phyloP scores from a whole-genome alignment of 2,888 invertebrate genomes.

The Dasysyrphus albostriatus region DNA sequence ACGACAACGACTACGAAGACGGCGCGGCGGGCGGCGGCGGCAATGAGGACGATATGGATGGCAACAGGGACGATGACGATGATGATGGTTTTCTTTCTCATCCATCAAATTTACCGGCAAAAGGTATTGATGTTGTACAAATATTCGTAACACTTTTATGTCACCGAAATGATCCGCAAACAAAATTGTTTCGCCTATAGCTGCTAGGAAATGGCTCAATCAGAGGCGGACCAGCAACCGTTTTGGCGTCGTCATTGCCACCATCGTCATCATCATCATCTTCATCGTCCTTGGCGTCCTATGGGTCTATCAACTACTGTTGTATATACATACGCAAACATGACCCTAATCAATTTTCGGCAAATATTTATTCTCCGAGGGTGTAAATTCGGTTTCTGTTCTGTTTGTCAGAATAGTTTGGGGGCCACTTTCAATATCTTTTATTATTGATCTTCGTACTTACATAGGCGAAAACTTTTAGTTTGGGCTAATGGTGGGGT shows the following conservation, averaged over 20 bases:
- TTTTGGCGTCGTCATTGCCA: slow-evolving; percentile 2
- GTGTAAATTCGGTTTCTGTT: slow-evolving; percentile 63
- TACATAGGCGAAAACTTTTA: slow-evolving; percentile 10
- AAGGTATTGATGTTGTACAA: slow-evolving; percentile 57
- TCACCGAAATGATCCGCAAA: slow-evolving; percentile 65
- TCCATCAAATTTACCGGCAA: slow-evolving; percentile 33
- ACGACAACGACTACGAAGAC: background rate
- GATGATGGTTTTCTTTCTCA: slow-evolving; percentile 14
- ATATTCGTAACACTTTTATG: slow-evolving; percentile 59
- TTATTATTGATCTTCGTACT: slow-evolving; percentile 44
- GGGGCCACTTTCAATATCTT: slow-evolving; percentile 50
- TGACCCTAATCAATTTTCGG: slow-evolving; percentile 70
- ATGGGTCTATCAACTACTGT: slow-evolving; percentile 30
- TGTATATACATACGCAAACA: slow-evolving; percentile 50
- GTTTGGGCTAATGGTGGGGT: background rate
- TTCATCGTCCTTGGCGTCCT: slow-evolving; percentile 17
- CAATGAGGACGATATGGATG: background rate
- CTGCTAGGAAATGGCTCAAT: slow-evolving; percentile 42
- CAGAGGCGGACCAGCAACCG: slow-evolving; percentile 4
- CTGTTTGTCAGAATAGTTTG: slow-evolving; percentile 58
- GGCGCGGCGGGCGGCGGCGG: too few species aligned
- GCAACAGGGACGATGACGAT: slow-evolving; percentile 9
- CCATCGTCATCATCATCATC: slow-evolving; percentile 2
- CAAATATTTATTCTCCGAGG: slow-evolving; percentile 68
- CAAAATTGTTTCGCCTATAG: slow-evolving; percentile 32